Evolutionary conservation across 2,888 invertebrate genomes (phyloP).

Genomic region (Trichacis sp.): DNA sequence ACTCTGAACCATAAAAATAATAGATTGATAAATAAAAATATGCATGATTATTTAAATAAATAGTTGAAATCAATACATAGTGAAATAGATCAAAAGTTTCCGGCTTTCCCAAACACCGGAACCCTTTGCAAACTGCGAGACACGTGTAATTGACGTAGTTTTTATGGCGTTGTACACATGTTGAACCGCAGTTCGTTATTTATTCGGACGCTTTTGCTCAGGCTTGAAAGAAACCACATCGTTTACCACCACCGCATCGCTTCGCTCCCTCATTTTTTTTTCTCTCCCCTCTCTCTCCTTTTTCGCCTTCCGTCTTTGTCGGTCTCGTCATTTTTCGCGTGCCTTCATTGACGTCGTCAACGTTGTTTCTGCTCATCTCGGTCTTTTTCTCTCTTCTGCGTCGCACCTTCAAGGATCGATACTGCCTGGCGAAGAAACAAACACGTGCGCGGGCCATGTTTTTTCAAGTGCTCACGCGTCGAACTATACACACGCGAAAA

Average conservation of each 20-base stretch:
- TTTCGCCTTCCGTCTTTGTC: conserved; percentile 3
- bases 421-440: conserved; percentile 52
- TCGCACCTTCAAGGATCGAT: conserved; percentile 57
- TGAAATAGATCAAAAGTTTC: conserved; percentile 52
- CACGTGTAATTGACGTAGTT: conserved; percentile 62
- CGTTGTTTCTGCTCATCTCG: conserved; percentile 22
- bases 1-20: too few species aligned
- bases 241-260: conserved; percentile 57
- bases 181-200: conserved; percentile 58
- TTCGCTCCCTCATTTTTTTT: conserved; percentile 34
- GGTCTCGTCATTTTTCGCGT: conserved; percentile 31
- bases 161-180: conserved; percentile 60
- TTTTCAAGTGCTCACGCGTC: background rate
- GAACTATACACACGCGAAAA: too few species aligned
- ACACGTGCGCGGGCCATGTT: conserved; percentile 5
- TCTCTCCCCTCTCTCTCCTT: conserved; percentile 22
- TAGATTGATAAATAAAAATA: too few species aligned
- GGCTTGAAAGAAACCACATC: conserved; percentile 66
- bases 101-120: conserved; percentile 34
- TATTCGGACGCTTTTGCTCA: conserved; percentile 57
- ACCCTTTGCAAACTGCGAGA: conserved; percentile 50
- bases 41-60: too few species aligned
- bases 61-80: too few species aligned
- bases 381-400: conserved; percentile 14
- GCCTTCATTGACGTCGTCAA: conserved; percentile 36